phyloP scores from a whole-genome alignment of 2,888 invertebrate genomes.

The Acheta domesticus region DNA sequence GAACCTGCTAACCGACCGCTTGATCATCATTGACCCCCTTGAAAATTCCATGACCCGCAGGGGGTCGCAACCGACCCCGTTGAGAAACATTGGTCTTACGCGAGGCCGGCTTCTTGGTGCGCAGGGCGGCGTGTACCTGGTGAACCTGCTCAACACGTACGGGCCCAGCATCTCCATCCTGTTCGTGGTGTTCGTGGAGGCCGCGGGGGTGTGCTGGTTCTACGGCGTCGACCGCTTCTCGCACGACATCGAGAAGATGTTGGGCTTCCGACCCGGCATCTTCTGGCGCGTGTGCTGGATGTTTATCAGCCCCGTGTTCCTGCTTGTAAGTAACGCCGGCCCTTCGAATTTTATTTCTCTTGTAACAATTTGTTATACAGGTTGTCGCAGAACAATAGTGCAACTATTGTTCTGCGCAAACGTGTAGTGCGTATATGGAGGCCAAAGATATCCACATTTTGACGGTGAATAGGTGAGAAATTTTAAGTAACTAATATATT shows the following conservation, averaged over 20 bases:
- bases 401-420: too few species aligned
- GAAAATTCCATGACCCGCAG: too few species aligned
- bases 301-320: slow-evolving; percentile 79
- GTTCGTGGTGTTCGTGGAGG: slow-evolving; percentile 88
- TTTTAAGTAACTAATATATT: too few species aligned
- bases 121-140: slow-evolving; percentile 83
- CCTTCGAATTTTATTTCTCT: not conserved
- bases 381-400: too few species aligned
- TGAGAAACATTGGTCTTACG: too few species aligned
- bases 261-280: slow-evolving; percentile 71
- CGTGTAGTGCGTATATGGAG: too few species aligned
- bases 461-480: too few species aligned
- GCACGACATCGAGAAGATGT: slow-evolving; percentile 76
- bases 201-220: slow-evolving; percentile 85
- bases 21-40: too few species aligned
- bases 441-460: too few species aligned
- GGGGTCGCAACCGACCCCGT: too few species aligned
- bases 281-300: slow-evolving; percentile 86
- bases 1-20: slow-evolving; percentile 58
- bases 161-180: slow-evolving; percentile 83
- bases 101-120: slow-evolving; percentile 27
- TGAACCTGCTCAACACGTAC: slow-evolving; percentile 81
- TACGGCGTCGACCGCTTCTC: slow-evolving; percentile 82
- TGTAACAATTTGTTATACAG: not conserved
- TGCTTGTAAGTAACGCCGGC: slow-evolving; percentile 57